These are phyloP conservation scores for Amblyteles armatorius DNA, from an alignment of 2,888 invertebrate genomes.

Conservation along the genomic window DNA sequence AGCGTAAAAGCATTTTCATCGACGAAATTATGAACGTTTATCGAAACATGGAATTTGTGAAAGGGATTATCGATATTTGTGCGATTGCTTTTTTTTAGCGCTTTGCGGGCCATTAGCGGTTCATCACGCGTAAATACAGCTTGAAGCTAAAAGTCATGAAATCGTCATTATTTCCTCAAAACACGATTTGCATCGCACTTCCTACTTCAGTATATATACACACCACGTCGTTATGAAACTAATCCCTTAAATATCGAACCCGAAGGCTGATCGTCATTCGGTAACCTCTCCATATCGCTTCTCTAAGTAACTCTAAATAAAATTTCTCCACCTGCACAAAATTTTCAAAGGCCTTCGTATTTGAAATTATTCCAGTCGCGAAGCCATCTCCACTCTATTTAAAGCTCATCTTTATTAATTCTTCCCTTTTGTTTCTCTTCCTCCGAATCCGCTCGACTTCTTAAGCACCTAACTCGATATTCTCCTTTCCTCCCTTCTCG, in stretches of 20 bases:
- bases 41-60: neutral
- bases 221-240: neutral
- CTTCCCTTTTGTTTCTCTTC: slow-evolving; percentile 12
- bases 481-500: neutral
- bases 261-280: neutral
- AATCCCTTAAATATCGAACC: neutral
- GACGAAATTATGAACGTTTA: neutral
- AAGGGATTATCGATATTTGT: neutral
- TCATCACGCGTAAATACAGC: neutral
- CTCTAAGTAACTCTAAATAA: neutral
- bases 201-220: neutral
- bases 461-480: neutral
- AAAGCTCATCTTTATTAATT: slow-evolving; percentile 26
- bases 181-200: neutral
- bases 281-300: neutral
- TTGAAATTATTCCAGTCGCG: slow-evolving; percentile 7
- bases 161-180: neutral
- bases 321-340: no score
- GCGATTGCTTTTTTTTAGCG: neutral
- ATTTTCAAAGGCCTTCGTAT: neutral
- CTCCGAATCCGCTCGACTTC: neutral
- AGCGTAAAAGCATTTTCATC: no score
- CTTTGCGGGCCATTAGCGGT: neutral
- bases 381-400: slow-evolving; percentile 23
- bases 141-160: neutral